Base-by-base conservation (phyloP, 2,113 vertebrate genomes). In the Grallaria varia region DNA sequence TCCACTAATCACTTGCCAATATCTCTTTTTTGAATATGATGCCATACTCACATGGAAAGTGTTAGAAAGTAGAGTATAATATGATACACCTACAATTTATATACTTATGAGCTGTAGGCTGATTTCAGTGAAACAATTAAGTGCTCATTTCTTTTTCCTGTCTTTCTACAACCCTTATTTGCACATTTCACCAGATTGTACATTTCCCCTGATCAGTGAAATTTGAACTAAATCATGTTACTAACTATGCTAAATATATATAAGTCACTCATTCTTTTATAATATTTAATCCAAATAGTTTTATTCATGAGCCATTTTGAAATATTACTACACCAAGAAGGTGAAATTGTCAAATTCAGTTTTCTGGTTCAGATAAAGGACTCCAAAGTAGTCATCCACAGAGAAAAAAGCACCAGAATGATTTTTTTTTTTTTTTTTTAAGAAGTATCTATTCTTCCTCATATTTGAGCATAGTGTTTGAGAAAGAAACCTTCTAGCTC, bases 1-100 rank as follows among this genome's bases (percentile, higher is more conserved):
- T 91, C 77, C 60, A 40, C 80, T 87, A 68, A 94, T 58, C 66
- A 68, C 49, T 93, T 95, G 89, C 87, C 81, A 84, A 74, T 92
- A 78, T 47, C n/a, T 60, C n/a, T 27, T 88, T 85, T 76, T 80
- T 1, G 83, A 88, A 92, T 78, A 89, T 1, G 1, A 31, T 78
- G 56, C 28, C 35, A 63, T 60, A 40, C 11, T 82, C 33, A 58
- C 49, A 58, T 42, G 33, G 28, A 52, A 93, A 81, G 56, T 78
- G 35, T 13, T 84, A 78, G 77, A 63, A 89, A 25, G 20, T 67
- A 53, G 8, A 35, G 27, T 50, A 72, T 37, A 58, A 81, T 44
- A 84, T 11, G 6, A 47, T 25, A 84, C 31, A 58, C 33, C 63
- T 2, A 24, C 47, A 25, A 75, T 22, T 62, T 10, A 75, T 39